Base-by-base conservation (phyloP, 2,888 invertebrate species). In the Agrochola litura region DNA sequence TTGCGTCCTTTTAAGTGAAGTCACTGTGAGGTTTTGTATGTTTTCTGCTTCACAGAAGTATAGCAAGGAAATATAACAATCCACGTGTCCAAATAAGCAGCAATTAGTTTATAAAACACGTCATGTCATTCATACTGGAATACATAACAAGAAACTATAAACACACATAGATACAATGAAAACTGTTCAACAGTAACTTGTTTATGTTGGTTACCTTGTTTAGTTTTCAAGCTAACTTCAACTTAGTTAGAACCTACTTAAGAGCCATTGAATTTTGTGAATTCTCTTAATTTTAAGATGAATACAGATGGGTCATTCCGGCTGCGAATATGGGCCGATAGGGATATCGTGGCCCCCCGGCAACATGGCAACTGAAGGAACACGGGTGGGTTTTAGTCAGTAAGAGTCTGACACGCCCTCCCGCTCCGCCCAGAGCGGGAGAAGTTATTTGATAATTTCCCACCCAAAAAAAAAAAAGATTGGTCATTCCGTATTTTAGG, bases 41-140 rank as follows among this genome's bases (percentile, higher is more conserved):
- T 58, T 30, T 41, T 41, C 22, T 22, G 14, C 9, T 58, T 43
- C 19, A n/a, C 2, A 77, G 49, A 14, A 22, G 37, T 43, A 46
- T 37, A 63, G 12, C 30, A 65, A 81, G 65, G 37, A 66, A 60
- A 66, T 41, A 54, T n/a, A 37, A 63, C 54, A 25, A n/a, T 41
- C n/a, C 12, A 12, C 19, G 66, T 56, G 41, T 54, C 52, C 52
- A 78, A 81, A 77, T 64, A 69, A 19, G 9, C 49, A 46, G 8
- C 46, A 67, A 54, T 14, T 69, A 72, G 71, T 85, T 82, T 82
- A 82, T 72, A 81, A 84, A 82, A 81, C 85, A 82, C 16, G 12
- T 4, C 41, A 68, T 61, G 46, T 30, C 25, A 71, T 74, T 69
- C 71, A 75, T 52, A 75, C 46, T 14, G 49, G 9, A 74, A 84